phyloP scores from a whole-genome alignment of 2,113 vertebrate species.

The Pterophyllum scalare region DNA sequence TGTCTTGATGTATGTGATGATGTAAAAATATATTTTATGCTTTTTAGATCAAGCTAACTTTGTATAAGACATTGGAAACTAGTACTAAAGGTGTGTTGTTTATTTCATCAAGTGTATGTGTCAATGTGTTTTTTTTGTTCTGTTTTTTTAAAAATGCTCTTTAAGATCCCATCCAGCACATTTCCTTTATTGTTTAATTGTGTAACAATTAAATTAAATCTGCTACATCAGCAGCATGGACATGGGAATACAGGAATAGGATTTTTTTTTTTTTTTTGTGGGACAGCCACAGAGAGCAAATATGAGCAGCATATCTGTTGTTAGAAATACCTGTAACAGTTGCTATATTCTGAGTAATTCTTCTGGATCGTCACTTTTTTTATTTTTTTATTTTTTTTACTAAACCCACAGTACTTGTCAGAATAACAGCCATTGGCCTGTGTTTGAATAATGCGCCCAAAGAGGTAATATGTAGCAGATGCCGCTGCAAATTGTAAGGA shows the following conservation, averaged over 20 bases:
- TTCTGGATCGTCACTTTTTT: neutral
- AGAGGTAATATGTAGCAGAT: conserved; percentile 50
- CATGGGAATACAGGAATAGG: conserved; percentile 21
- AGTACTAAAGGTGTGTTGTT: conserved; percentile 83
- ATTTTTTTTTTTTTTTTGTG: neutral
- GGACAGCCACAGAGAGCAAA: conserved; percentile 28
- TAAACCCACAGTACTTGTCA: conserved; percentile 5
- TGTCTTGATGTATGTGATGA: conserved; percentile 79
- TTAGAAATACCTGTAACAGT: conserved; percentile 6
- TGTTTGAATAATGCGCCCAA: conserved; percentile 16
- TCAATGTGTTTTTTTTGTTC: conserved; percentile 60
- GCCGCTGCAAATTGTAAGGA: conserved; percentile 39
- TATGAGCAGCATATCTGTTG: neutral
- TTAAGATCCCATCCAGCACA: conserved; percentile 60
- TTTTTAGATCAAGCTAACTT: conserved; percentile 87
- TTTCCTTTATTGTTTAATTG: conserved; percentile 56
- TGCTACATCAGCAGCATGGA: conserved; percentile 53
- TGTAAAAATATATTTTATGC: conserved; percentile 91
- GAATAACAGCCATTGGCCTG: conserved; percentile 13
- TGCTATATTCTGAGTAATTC: conserved; percentile 7
- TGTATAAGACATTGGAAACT: conserved; percentile 85
- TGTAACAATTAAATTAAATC: conserved; percentile 52
- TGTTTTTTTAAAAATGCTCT: conserved; percentile 13
- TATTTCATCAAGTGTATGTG: conserved; percentile 75
- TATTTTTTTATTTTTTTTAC: neutral